These are phyloP conservation scores for Cataglyphis altisquamis DNA, from an alignment of 2,888 invertebrate genomes.

Conservation along the genomic window DNA sequence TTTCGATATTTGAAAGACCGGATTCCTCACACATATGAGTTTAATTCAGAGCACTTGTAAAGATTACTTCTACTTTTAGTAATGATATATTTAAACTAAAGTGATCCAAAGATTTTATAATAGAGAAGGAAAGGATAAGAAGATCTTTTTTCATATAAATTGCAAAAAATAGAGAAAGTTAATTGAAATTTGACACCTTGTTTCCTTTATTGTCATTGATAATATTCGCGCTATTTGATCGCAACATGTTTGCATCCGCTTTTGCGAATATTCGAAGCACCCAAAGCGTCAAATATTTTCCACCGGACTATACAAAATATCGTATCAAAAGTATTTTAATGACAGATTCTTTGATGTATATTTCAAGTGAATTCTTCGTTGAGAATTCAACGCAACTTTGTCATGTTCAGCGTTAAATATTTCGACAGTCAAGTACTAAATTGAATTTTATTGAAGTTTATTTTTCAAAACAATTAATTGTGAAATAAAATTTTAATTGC, in stretches of 20 bases:
- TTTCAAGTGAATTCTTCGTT: slow-evolving; percentile 20
- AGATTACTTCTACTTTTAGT: neutral
- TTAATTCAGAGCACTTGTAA: slow-evolving; percentile 6
- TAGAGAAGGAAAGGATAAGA: neutral
- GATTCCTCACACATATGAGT: slow-evolving; percentile 6
- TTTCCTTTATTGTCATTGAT: slow-evolving; percentile 29
- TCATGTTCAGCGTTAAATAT: slow-evolving; percentile 26
- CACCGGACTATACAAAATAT: slow-evolving; percentile 21
- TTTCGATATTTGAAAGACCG: slow-evolving; percentile 1
- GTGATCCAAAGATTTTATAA: neutral
- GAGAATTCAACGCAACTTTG: neutral
- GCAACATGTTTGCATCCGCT: slow-evolving; percentile 32
- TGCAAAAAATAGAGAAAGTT: slow-evolving; percentile 9
- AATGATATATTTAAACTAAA: slow-evolving; percentile 19
- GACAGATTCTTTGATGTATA: slow-evolving; percentile 38
- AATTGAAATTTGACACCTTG: neutral
- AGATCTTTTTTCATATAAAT: slow-evolving; percentile 14
- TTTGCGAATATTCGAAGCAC: slow-evolving; percentile 46
- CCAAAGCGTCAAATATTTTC: slow-evolving; percentile 51
- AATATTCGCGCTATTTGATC: slow-evolving; percentile 45
- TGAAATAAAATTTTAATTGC: neutral
- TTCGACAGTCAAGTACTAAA: neutral
- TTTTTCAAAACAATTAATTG: neutral
- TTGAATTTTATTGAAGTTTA: neutral
- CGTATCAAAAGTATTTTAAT: slow-evolving; percentile 39